Percentiles rank a stretch among this genome's conserved stretches.
These are phyloP conservation scores for Meta bourneti DNA, from an alignment of 2,888 invertebrate genomes.

Conservation along the genomic window DNA sequence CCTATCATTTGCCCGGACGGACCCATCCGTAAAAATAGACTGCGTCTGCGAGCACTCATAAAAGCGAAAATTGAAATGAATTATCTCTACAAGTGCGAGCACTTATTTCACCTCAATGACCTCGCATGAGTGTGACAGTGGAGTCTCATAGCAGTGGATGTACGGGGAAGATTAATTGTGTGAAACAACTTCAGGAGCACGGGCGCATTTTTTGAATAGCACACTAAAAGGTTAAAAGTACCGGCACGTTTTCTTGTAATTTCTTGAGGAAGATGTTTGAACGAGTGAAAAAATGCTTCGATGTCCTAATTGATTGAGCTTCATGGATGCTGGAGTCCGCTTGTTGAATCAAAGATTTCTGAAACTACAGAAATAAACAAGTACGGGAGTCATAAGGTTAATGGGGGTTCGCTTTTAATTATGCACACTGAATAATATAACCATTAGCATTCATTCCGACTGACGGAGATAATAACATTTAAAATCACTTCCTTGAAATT, in stretches of 20 bases:
- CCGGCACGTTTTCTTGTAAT: not conserved
- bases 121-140: not conserved
- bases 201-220: not conserved
- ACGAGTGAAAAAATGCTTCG: not conserved
- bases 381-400: not conserved
- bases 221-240: not conserved
- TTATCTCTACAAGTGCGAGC: not conserved
- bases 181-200: not conserved
- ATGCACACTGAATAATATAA: not conserved
- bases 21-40: conserved; percentile 1
- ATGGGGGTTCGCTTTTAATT: not conserved
- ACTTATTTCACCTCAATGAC: conserved; percentile 12
- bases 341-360: too few relatives aligned
- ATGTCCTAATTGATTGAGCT: not conserved
- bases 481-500: not conserved
- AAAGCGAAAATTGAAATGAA: conserved; percentile 29
- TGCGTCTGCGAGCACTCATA: not conserved
- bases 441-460: not conserved
- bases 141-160: not conserved
- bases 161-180: not conserved
- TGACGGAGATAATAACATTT: not conserved
- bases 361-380: not conserved
- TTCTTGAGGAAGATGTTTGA: not conserved
- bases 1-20: not conserved
- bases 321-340: not conserved